Evolutionary conservation across 2,797 vertebrate genomes (phyloP).

Genomic region (Pseudochromis fuscus): DNA sequence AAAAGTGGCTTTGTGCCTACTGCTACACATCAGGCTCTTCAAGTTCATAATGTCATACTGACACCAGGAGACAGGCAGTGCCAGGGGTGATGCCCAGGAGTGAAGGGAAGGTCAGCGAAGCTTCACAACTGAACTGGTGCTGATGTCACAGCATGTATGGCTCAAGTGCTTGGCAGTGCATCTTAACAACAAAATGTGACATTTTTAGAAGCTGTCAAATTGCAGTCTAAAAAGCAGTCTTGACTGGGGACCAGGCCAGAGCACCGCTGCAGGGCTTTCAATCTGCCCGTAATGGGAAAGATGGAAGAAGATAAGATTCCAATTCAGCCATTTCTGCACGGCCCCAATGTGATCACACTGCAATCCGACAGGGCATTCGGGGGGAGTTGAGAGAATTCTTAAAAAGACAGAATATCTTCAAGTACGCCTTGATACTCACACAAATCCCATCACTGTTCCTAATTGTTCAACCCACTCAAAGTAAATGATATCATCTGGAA

Average conservation of each 20-base stretch:
- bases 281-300: constrained; percentile 84
- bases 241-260: constrained; percentile 80
- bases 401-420: constrained; percentile 80
- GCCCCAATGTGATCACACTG: constrained; percentile 82
- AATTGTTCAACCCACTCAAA: constrained; percentile 78
- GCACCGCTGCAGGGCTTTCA: constrained; percentile 82
- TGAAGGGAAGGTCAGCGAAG: constrained; percentile 79
- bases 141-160: constrained; percentile 77
- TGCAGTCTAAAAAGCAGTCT: constrained; percentile 78
- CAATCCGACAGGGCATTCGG: constrained; percentile 79
- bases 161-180: constrained; percentile 81
- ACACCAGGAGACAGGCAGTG: constrained; percentile 78
- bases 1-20: constrained; percentile 69
- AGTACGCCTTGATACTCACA: constrained; percentile 73
- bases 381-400: constrained; percentile 81
- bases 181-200: constrained; percentile 84
- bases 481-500: constrained; percentile 72
- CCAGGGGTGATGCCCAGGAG: constrained; percentile 81
- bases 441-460: constrained; percentile 76
- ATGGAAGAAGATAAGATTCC: constrained; percentile 86
- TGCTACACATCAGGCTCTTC: constrained; percentile 76
- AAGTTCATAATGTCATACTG: constrained; percentile 81
- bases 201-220: constrained; percentile 86
- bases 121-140: constrained; percentile 75
- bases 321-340: constrained; percentile 81